phyloP scores from a whole-genome alignment of 2,113 vertebrate genomes.

The Hippocampus zosterae region DNA sequence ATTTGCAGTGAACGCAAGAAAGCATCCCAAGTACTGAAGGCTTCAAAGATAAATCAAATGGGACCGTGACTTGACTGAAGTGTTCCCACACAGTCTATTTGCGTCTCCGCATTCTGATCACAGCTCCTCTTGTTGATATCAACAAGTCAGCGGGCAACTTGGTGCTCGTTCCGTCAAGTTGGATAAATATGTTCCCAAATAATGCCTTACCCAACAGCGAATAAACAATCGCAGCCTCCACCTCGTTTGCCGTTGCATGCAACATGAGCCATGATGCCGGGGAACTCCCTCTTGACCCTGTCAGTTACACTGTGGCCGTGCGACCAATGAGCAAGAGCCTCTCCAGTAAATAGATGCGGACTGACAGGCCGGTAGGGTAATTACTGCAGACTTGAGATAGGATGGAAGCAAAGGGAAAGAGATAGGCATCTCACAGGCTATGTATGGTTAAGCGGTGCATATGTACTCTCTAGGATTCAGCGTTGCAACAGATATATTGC shows the following conservation, averaged over 20 bases:
- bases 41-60: slow-evolving; percentile 6
- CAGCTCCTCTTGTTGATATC: slow-evolving; percentile 6
- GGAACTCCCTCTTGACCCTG: neutral
- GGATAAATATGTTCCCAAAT: neutral
- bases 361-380: slow-evolving; percentile 35
- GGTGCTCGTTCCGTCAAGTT: neutral
- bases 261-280: slow-evolving; percentile 10
- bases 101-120: slow-evolving; percentile 20
- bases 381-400: slow-evolving; percentile 21
- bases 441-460: slow-evolving; percentile 11
- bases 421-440: slow-evolving; percentile 5
- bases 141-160: slow-evolving; percentile 1
- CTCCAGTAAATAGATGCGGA: slow-evolving; percentile 32
- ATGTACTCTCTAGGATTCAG: neutral
- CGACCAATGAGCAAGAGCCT: slow-evolving; percentile 30
- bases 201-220: neutral
- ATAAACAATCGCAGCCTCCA: neutral
- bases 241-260: slow-evolving; percentile 16
- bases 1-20: slow-evolving; percentile 1
- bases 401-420: neutral
- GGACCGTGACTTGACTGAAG: slow-evolving; percentile 7
- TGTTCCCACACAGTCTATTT: neutral
- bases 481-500: neutral
- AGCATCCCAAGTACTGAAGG: slow-evolving; percentile 20
- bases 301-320: slow-evolving; percentile 21